These are phyloP conservation scores for Acronicta leporina DNA, from an alignment of 2,888 invertebrate genomes.

Conservation along the genomic window DNA sequence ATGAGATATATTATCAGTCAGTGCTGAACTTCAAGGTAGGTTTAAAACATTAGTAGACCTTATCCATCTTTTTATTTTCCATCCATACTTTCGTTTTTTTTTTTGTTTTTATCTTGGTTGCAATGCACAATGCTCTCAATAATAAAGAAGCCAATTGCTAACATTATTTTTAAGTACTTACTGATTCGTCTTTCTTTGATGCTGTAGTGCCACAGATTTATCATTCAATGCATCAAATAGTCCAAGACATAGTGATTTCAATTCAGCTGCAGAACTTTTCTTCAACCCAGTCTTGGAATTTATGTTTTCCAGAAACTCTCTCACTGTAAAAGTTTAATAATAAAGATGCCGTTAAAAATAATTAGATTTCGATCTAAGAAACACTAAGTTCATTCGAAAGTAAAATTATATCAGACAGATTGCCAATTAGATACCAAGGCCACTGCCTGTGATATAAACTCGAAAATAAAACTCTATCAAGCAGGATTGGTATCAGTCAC, in stretches of 20 bases:
- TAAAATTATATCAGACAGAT: too few species aligned
- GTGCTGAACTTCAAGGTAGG: neutral
- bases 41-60: neutral
- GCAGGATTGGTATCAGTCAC: too few species aligned
- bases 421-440: too few species aligned
- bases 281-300: slow-evolving; percentile 82
- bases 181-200: slow-evolving; percentile 96
- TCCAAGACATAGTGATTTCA: slow-evolving; percentile 93
- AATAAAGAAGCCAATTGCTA: neutral
- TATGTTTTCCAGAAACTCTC: slow-evolving; percentile 91
- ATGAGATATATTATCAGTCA: slow-evolving; percentile 18
- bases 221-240: slow-evolving; percentile 95
- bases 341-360: neutral
- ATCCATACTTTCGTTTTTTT: too few species aligned
- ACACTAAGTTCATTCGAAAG: too few species aligned
- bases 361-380: too few species aligned
- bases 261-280: slow-evolving; percentile 91
- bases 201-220: slow-evolving; percentile 94
- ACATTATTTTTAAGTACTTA: slow-evolving; percentile 70
- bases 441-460: too few species aligned
- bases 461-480: too few species aligned
- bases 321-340: slow-evolving; percentile 86
- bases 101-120: too few species aligned
- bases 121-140: too few species aligned
- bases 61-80: too few species aligned